Percentiles rank a stretch among this genome's conserved stretches.
Conservation (phyloP, 2,888 invertebrate species). For the Erebia palarica region DNA sequence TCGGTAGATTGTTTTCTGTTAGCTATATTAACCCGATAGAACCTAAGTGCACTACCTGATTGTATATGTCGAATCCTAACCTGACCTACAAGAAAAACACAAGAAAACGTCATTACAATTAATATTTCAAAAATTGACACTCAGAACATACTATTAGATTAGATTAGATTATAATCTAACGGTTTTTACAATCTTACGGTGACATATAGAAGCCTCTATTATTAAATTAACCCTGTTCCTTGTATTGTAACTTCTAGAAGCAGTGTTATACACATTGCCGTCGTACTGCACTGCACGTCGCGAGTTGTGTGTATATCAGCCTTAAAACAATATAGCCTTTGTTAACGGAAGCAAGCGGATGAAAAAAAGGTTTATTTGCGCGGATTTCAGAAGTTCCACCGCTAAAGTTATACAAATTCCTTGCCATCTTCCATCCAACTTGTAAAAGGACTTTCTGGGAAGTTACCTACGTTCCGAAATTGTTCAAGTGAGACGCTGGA, state of each 20-base stretch:
- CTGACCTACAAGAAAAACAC: too few species aligned
- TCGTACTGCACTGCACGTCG: background rate
- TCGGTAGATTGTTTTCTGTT: too few species aligned
- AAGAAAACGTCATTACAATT: too few species aligned
- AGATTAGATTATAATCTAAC: too few species aligned
- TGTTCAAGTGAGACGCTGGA: conserved; percentile 20
- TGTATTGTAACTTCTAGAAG: background rate
- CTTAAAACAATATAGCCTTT: background rate
- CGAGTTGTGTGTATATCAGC: background rate
- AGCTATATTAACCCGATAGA: too few species aligned
- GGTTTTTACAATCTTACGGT: too few species aligned
- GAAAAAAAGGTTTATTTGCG: conserved; percentile 28
- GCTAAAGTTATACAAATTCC: conserved; percentile 32
- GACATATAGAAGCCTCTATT: too few species aligned
- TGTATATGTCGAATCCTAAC: too few species aligned
- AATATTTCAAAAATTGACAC: too few species aligned
- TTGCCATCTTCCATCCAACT: conserved; percentile 31
- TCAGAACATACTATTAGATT: too few species aligned
- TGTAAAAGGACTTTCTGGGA: conserved; percentile 34
- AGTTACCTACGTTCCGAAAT: conserved; percentile 22
- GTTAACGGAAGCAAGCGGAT: conserved; percentile 23
- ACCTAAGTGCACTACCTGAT: too few species aligned
- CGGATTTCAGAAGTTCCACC: conserved; percentile 25
- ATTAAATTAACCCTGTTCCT: too few species aligned
- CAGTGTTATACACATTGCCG: background rate